phyloP scores from a whole-genome alignment of 2,888 invertebrate species.

The Ochropleura leucogaster region DNA sequence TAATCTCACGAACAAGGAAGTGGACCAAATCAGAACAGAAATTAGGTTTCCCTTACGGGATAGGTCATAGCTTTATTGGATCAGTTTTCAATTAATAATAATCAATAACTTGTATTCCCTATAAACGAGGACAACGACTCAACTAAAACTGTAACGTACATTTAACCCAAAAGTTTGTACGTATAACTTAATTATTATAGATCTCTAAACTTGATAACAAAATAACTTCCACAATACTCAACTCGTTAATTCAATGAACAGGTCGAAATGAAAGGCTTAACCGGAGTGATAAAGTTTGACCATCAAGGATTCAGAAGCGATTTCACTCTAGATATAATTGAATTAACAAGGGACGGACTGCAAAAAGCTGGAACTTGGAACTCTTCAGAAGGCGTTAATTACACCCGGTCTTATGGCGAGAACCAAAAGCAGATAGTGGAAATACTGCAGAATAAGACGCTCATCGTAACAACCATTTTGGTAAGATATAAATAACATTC shows the following conservation, averaged over 20 bases:
- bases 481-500: constrained; percentile 90
- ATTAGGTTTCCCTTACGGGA: constrained; percentile 22
- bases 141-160: constrained; percentile 22
- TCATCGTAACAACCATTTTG: constrained; percentile 97
- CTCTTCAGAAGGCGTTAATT: constrained; percentile 96
- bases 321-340: constrained; percentile 97
- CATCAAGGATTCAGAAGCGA: constrained; percentile 98
- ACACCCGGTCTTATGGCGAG: constrained; percentile 96
- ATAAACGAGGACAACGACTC: constrained; percentile 26
- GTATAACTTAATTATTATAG: constrained; percentile 52
- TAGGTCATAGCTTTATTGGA: constrained; percentile 18
- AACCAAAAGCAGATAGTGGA: constrained; percentile 97
- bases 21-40: constrained; percentile 28
- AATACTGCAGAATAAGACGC: constrained; percentile 97
- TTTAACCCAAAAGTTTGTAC: constrained; percentile 46
- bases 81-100: constrained; percentile 42
- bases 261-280: constrained; percentile 98
- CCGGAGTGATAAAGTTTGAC: constrained; percentile 98
- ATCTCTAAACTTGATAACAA: constrained; percentile 64
- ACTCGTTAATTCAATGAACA: constrained; percentile 82
- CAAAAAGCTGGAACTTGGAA: constrained; percentile 97
- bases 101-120: constrained; percentile 26
- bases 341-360: constrained; percentile 95
- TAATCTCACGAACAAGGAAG: constrained; percentile 15
- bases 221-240: constrained; percentile 54